Evolutionary conservation across 2,888 invertebrate species (phyloP).

Genomic region (Strigamia crassipes): DNA sequence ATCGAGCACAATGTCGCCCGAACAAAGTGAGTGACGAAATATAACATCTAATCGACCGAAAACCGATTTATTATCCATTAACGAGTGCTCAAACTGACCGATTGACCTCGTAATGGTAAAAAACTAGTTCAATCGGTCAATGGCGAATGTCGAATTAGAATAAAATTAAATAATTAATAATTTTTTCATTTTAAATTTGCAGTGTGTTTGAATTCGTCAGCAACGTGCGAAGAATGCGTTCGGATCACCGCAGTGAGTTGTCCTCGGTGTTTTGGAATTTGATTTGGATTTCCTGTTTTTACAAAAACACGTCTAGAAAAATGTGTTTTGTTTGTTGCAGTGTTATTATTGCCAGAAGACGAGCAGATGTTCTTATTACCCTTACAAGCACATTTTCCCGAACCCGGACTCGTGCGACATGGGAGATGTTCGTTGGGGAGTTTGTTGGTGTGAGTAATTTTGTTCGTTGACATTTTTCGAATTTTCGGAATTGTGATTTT

Average conservation of each 20-base stretch:
- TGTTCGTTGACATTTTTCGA: not conserved
- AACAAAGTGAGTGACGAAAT: not conserved
- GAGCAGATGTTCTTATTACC: constrained; percentile 48
- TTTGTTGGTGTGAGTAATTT: constrained; percentile 50
- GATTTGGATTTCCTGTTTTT: not conserved
- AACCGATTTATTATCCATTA: too few species aligned
- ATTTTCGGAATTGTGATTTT: too few species aligned
- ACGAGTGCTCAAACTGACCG: too few species aligned
- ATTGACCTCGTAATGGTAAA: too few species aligned
- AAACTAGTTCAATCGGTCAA: not conserved
- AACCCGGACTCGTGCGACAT: constrained; percentile 45
- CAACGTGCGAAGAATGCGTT: not conserved
- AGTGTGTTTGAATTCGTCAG: too few species aligned
- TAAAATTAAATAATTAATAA: too few species aligned
- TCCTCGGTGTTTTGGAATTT: too few species aligned
- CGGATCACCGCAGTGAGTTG: not conserved
- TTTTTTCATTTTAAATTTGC: too few species aligned
- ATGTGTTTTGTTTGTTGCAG: constrained; percentile 7
- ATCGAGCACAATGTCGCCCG: not conserved
- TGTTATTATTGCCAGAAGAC: constrained; percentile 50
- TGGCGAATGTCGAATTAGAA: too few species aligned
- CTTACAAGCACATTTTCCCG: constrained; percentile 47
- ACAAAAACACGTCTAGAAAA: too few species aligned
- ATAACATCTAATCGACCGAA: constrained; percentile 52
- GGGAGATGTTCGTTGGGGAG: constrained; percentile 50